Base-by-base conservation (phyloP, 2,113 vertebrate species). In the Mola mola region DNA sequence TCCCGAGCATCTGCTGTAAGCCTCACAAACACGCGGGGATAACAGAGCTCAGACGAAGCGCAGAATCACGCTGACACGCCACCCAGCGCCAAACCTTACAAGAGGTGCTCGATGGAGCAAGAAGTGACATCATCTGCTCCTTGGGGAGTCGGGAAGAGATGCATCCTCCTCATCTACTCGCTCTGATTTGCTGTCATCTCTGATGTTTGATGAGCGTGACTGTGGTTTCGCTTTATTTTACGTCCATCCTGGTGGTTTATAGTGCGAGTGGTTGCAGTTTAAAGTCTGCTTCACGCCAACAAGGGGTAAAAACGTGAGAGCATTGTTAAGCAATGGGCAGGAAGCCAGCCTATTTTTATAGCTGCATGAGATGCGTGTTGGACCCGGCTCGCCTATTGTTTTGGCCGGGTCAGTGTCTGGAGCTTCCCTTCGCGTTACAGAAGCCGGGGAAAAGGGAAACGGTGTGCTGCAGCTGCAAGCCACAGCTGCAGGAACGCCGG, bases 331-430 rank as follows among this genome's bases (percentile, higher is more conserved):
- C 3, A 13, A 50, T 2, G 34, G 41, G 60, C 80, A 89, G 86
- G 86, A 90, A 85, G 78, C 52, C 15, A 1, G 42, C 41, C 84
- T 88, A 86, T 88, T 90, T 86, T 73, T 80, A 65, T 19, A 62
- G 48, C 47, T 62, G 63, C 16, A 16, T 10, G 38, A 51, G 58
- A 33, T 51, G 44, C 1, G 41, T 3, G 16, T 4, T 8, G 51
- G 28, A 42, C 21, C 2, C 16, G 38, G 33, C 29, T 15, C 33
- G 21, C 52, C 81, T 65, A 87, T 88, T 88, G 87, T 88, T 83
- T 60, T 26, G 63, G 67, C 73, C 24, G 2, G 68, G 56, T 82
- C 55, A 15, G 44, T 70, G 78, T 86, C 79, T 73, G 60, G 6
- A 40, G 81, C 65, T 81, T 81, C 81, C 72, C 29, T 7, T 26